These are phyloP conservation scores for Rhagonycha lutea DNA, from an alignment of 2,888 invertebrate genomes.

Conservation along the genomic window DNA sequence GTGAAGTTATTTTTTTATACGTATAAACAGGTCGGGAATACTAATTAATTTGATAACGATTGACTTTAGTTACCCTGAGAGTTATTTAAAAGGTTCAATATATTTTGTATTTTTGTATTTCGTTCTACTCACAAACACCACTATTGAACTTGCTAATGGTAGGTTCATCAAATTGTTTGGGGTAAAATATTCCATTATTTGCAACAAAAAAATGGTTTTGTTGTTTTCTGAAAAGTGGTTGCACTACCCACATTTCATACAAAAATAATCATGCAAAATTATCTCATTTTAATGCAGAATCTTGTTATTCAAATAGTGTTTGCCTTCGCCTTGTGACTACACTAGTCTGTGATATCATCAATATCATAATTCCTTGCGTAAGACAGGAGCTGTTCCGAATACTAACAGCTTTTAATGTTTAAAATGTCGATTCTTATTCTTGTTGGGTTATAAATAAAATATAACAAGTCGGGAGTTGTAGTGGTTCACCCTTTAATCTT, in stretches of 20 bases:
- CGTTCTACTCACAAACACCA: not conserved
- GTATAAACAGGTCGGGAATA: not conserved
- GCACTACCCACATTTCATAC: not conserved
- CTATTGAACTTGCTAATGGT: not conserved
- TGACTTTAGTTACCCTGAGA: not conserved
- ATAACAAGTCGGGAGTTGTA: not conserved
- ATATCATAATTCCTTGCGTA: slow-evolving; percentile 54
- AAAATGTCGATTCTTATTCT: not conserved
- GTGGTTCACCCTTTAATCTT: not conserved
- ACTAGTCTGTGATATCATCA: slow-evolving; percentile 50
- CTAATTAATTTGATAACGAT: not conserved
- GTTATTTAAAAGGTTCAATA: not conserved
- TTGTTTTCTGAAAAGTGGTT: not conserved
- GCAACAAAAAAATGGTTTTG: not conserved
- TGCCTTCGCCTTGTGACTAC: slow-evolving; percentile 32
- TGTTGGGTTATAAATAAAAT: not conserved
- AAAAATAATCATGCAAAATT: slow-evolving; percentile 29
- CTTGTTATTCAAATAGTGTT: slow-evolving; percentile 32
- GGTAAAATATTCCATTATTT: not conserved
- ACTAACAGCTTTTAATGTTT: slow-evolving; percentile 19
- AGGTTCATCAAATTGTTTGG: not conserved
- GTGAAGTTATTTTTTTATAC: not conserved
- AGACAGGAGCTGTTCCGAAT: slow-evolving; percentile 46
- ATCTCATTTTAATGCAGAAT: slow-evolving; percentile 30
- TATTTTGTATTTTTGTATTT: not conserved